Evolutionary conservation across 2,113 vertebrate species (phyloP).

Genomic region (Siphamia tubifer): DNA sequence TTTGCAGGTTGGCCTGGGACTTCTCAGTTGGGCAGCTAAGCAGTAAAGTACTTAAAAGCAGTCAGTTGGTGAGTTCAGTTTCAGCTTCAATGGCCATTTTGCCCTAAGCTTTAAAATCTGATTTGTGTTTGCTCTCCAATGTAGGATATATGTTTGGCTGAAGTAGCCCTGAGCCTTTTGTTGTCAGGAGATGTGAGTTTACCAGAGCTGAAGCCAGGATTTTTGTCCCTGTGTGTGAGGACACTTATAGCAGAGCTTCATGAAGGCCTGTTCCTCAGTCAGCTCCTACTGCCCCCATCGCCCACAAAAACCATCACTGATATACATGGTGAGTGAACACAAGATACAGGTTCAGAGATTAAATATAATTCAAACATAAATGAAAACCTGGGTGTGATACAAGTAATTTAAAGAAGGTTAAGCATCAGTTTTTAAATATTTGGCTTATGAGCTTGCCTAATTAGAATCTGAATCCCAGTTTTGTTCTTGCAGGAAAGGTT

Average conservation of each 20-base stretch:
- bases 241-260: constrained; percentile 90
- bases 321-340: constrained; percentile 44
- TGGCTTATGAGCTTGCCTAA: too few species aligned
- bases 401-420: too few species aligned
- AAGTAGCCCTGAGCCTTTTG: constrained; percentile 87
- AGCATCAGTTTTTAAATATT: too few species aligned
- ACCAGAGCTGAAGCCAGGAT: constrained; percentile 79
- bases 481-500: too few species aligned
- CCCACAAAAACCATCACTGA: neutral
- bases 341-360: neutral
- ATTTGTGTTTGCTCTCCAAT: neutral
- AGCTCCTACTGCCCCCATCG: constrained; percentile 68
- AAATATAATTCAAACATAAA: too few species aligned
- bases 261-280: constrained; percentile 90
- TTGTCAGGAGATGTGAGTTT: constrained; percentile 85
- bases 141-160: constrained; percentile 91
- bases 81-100: too few species aligned
- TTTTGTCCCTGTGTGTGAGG: constrained; percentile 76
- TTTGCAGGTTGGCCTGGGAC: constrained; percentile 84
- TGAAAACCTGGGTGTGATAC: too few species aligned
- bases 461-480: too few species aligned
- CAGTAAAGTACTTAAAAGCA: constrained; percentile 96
- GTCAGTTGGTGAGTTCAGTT: constrained; percentile 86
- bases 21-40: constrained; percentile 88
- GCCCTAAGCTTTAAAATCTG: neutral